These are phyloP conservation scores for Pecten maximus DNA, from an alignment of 2,888 invertebrate genomes.

Conservation along the genomic window DNA sequence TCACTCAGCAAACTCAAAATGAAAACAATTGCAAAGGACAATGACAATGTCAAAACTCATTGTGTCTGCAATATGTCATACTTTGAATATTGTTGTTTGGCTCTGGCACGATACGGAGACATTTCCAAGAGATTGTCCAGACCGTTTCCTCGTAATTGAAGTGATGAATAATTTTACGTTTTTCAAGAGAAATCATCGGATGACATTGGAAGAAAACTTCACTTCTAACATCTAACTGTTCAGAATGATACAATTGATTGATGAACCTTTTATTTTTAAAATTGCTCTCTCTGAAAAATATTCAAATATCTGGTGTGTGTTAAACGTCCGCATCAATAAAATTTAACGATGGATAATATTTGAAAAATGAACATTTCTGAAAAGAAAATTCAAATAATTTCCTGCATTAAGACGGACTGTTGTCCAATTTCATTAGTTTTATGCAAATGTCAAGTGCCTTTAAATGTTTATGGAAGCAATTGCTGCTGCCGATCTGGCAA, in stretches of 20 bases:
- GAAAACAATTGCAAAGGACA: not conserved
- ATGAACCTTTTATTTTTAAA: not conserved
- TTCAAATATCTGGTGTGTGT: constrained; percentile 21
- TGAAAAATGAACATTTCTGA: not conserved
- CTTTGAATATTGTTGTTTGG: not conserved
- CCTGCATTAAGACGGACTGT: not conserved
- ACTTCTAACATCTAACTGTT: not conserved
- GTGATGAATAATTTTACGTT: not conserved
- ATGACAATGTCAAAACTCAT: not conserved
- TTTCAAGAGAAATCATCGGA: not conserved
- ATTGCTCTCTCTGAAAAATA: not conserved
- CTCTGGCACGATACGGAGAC: not conserved
- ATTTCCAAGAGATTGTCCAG: not conserved
- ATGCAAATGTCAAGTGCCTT: not conserved
- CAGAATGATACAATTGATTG: not conserved
- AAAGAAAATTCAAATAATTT: not conserved
- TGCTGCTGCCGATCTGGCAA: not conserved
- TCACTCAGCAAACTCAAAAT: not conserved
- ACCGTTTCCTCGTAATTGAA: not conserved
- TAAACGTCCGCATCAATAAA: not conserved
- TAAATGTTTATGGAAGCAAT: not conserved
- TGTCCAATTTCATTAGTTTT: not conserved
- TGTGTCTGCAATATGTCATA: not conserved
- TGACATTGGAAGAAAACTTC: not conserved
- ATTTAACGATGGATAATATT: not conserved